Evolutionary conservation across 2,888 invertebrate genomes (phyloP).

Genomic region (Rhamnusium bicolor): DNA sequence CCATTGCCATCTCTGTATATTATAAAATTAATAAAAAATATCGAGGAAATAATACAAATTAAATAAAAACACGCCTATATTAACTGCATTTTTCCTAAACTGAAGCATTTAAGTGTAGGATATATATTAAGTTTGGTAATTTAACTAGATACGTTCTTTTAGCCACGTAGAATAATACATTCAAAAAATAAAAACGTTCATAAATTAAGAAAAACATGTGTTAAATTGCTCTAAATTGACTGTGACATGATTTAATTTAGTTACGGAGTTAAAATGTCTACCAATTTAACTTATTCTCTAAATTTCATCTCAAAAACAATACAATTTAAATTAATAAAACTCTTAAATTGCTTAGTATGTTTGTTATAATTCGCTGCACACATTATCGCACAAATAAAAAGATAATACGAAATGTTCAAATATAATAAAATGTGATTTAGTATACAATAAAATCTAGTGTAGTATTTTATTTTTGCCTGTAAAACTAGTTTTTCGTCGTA

Average conservation of each 20-base stretch:
- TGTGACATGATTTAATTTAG: constrained; percentile 68
- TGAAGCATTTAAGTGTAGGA: no score
- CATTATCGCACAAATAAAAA: constrained; percentile 43
- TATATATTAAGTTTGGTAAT: not conserved
- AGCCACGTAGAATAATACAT: constrained; percentile 14
- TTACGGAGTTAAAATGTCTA: constrained; percentile 48
- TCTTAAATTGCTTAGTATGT: constrained; percentile 28
- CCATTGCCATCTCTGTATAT: no score
- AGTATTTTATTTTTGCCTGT: constrained; percentile 46
- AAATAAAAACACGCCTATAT: no score
- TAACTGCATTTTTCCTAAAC: no score
- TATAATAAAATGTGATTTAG: constrained; percentile 55
- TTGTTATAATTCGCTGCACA: constrained; percentile 41
- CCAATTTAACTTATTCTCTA: constrained; percentile 46
- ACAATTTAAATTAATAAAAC: constrained; percentile 36
- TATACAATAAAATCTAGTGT: constrained; percentile 51
- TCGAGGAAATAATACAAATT: no score
- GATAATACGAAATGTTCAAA: constrained; percentile 50
- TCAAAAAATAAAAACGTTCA: constrained; percentile 42
- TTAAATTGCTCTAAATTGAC: constrained; percentile 68
- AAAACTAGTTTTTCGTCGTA: constrained; percentile 48
- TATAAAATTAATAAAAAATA: no score
- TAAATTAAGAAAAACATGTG: constrained; percentile 49
- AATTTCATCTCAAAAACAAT: constrained; percentile 45
- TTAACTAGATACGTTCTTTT: not conserved